Base-by-base conservation (phyloP, 2,113 vertebrate species). In the Pyrgilauda ruficollis region DNA sequence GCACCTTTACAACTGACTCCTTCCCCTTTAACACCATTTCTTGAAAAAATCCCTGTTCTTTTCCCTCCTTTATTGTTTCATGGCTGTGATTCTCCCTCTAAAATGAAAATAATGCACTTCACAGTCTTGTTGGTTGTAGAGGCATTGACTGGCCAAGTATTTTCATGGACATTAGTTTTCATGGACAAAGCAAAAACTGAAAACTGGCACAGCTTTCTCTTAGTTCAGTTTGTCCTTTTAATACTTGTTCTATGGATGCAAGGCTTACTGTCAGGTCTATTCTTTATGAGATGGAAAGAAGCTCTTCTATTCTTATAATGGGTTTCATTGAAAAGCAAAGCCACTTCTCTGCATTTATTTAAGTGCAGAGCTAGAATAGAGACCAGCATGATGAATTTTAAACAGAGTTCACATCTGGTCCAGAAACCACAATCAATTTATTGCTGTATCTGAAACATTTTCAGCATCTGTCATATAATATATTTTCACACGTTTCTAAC, bases 401-500 rank as follows among this genome's bases (percentile, higher is more conserved):
- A 97, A 94, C 95, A 96, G 90, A 94, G 95, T 95, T 93, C 97
- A 97, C 97, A 97, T 98, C 97, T 98, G 98, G 95, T 97, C 96
- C 96, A 96, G 97, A 97, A 97, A 92, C 96, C 97, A 97, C 96
- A 97, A 97, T 96, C 97, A 96, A 90, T 97, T 97, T 97, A 98
- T 97, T 97, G 95, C 97, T 96, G 89, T 90, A 96, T 97, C 97
- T 97, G 97, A 98, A 97, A 95, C 94, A 97, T 96, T 97, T 97
- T 98, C 96, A 97, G 96, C 75, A 55, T 97, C 97, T 97, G 97
- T 97, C 97, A 98, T 96, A 96, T 97, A 97, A 97, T 97, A 95
- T 97, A 97, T 98, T 98, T 97, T 98, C 96, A 97, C 97, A 98
- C 96, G 43, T 98, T 97, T 97, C 98, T 97, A 98, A 96, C 90